A percentile compares a stretch with the other conserved stretches of the same genome.
These are phyloP conservation scores for Ectropis grisescens DNA, from an alignment of 1,140 invertebrate genomes.

Conservation along the genomic window DNA sequence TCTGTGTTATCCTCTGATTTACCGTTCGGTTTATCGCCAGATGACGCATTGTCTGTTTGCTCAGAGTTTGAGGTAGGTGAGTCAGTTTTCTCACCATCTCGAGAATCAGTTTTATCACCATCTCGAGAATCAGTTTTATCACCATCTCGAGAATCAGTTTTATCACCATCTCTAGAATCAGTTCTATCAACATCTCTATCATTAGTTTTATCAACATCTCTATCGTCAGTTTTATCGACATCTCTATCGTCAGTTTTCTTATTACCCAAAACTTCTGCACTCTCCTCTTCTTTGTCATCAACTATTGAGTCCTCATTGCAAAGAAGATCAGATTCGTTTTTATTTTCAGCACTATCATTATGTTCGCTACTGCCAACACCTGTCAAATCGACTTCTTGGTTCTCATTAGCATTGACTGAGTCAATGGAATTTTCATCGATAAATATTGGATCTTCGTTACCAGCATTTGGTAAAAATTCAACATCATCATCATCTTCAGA, in stretches of 20 bases:
- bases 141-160: constrained; percentile 2
- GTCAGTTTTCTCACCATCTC: too few species aligned
- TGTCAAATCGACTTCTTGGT: constrained; percentile 48
- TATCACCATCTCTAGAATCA: constrained; percentile 3
- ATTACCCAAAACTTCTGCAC: not conserved
- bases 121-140: not conserved
- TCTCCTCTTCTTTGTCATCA: too few species aligned
- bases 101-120: not conserved
- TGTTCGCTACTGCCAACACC: constrained; percentile 38
- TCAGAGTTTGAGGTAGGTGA: too few species aligned
- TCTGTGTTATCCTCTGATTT: too few species aligned
- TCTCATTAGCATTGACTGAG: constrained; percentile 30
- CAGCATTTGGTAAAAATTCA: constrained; percentile 51
- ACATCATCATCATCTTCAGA: constrained; percentile 48
- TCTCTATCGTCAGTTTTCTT: constrained; percentile 7
- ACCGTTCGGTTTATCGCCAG: too few species aligned
- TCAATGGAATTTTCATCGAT: constrained; percentile 67
- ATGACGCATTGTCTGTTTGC: constrained; percentile 2
- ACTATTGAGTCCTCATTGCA: too few species aligned
- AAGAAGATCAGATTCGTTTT: constrained; percentile 11
- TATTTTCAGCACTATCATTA: constrained; percentile 45
- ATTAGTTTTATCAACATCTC: too few species aligned
- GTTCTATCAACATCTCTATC: too few species aligned
- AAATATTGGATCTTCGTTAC: constrained; percentile 61
- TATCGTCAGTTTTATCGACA: too few species aligned